phyloP scores from a whole-genome alignment of 2,113 vertebrate genomes.

The Steatornis caripensis region DNA sequence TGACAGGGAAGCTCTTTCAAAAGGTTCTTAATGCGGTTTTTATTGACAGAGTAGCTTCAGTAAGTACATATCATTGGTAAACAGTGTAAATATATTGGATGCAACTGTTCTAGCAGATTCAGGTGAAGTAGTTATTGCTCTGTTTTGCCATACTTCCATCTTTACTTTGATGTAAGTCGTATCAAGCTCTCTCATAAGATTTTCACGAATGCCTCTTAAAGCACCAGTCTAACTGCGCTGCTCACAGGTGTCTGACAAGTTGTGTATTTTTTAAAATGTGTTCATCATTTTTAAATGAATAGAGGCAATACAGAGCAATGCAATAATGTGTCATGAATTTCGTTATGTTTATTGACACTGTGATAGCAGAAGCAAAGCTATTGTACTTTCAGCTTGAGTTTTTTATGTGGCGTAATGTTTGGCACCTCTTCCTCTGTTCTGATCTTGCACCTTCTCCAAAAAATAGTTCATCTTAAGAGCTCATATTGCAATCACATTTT shows the following conservation, averaged over 20 bases:
- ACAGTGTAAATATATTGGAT: conserved; percentile 55
- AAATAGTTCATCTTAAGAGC: neutral
- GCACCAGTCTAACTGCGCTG: neutral
- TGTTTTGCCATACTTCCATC: neutral
- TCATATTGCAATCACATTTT: neutral
- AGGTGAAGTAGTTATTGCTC: conserved; percentile 7
- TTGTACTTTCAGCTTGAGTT: conserved; percentile 48
- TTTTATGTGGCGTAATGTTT: conserved; percentile 15
- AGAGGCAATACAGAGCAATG: conserved; percentile 47
- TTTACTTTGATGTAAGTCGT: conserved; percentile 2
- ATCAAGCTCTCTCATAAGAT: neutral
- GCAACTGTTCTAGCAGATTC: neutral
- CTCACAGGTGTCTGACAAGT: conserved; percentile 38
- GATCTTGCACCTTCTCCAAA: neutral
- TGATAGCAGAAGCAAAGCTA: conserved; percentile 37
- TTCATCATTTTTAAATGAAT: conserved; percentile 65
- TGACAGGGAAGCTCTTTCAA: conserved; percentile 69
- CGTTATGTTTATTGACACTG: conserved; percentile 65
- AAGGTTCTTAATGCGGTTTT: conserved; percentile 70
- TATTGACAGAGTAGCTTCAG: conserved; percentile 66
- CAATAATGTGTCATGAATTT: conserved; percentile 71
- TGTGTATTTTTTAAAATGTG: conserved; percentile 60
- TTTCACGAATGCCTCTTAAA: neutral
- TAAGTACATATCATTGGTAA: conserved; percentile 47
- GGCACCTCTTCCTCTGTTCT: neutral